A percentile compares a stretch with the other conserved stretches of the same genome.
These are phyloP conservation scores for Spea hammondii DNA, from an alignment of 2,797 vertebrate genomes.

Conservation along the genomic window DNA sequence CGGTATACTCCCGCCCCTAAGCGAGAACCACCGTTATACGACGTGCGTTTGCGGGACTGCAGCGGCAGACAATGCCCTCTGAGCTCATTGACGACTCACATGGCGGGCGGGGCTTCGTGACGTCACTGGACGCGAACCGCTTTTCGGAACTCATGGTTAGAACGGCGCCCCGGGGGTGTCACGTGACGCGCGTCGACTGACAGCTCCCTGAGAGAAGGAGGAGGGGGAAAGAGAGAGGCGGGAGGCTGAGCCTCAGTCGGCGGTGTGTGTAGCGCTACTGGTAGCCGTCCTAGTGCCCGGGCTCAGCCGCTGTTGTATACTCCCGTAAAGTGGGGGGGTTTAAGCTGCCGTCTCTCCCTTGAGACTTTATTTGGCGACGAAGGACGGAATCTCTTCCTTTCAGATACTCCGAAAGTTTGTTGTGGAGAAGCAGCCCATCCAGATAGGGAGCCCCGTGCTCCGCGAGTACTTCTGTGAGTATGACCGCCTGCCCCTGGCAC, in stretches of 20 bases:
- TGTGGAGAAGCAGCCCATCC: constrained; percentile 10
- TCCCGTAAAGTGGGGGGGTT: neutral
- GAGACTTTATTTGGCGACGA: neutral
- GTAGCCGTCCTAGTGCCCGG: neutral
- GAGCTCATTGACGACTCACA: neutral
- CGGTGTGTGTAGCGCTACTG: neutral
- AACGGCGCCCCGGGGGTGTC: neutral
- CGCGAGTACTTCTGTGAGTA: constrained; percentile 21
- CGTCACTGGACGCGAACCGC: constrained; percentile 1
- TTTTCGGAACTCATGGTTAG: constrained; percentile 5
- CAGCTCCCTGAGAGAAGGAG: constrained; percentile 18
- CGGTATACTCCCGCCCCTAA: no score
- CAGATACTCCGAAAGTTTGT: constrained; percentile 37
- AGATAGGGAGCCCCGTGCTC: neutral
- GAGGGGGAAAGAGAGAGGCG: constrained; percentile 25
- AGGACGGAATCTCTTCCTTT: constrained; percentile 16
- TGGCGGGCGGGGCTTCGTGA: constrained; percentile 31
- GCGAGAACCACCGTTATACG: no score
- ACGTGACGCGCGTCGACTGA: constrained; percentile 35
- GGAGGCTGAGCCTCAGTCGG: constrained; percentile 11
- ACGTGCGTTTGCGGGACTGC: neutral
- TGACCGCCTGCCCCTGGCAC: no score
- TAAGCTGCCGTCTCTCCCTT: neutral
- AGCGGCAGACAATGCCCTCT: neutral
- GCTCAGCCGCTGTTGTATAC: neutral